These are phyloP conservation scores for Cabera pusaria DNA, from an alignment of 2,888 invertebrate species.

Conservation along the genomic window DNA sequence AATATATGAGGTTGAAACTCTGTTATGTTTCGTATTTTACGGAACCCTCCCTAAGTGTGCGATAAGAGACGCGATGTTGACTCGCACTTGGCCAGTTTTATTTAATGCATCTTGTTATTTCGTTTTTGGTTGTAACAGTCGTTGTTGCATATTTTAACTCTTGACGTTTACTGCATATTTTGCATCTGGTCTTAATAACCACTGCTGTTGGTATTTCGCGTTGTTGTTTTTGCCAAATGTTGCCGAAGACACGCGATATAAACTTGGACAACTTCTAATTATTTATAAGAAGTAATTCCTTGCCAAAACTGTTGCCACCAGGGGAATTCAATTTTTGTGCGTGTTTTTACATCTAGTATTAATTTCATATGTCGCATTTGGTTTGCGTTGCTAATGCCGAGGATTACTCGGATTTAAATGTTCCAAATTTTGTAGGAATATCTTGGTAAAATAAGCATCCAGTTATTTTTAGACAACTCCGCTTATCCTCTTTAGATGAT, in stretches of 20 bases:
- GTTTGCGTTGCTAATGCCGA: constrained; percentile 4
- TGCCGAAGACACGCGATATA: constrained; percentile 27
- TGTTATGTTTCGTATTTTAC: too few species aligned
- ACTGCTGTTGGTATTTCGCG: constrained; percentile 29
- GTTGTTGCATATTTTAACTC: too few species aligned
- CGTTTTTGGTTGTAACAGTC: too few species aligned
- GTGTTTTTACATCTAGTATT: constrained; percentile 2
- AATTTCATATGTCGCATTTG: constrained; percentile 23
- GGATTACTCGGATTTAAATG: not conserved
- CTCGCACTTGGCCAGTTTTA: too few species aligned
- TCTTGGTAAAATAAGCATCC: constrained; percentile 6
- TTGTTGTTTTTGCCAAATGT: constrained; percentile 48
- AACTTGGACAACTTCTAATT: constrained; percentile 33
- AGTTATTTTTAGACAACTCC: too few species aligned
- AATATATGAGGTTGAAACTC: too few species aligned
- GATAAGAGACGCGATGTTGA: too few species aligned
- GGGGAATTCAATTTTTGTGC: constrained; percentile 2
- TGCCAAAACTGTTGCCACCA: constrained; percentile 34
- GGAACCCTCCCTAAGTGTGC: too few species aligned
- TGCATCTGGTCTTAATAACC: too few species aligned
- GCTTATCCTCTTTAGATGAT: constrained; percentile 4
- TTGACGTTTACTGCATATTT: too few species aligned
- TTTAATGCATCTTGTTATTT: too few species aligned
- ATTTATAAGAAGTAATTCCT: constrained; percentile 39
- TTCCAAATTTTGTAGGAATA: not conserved